Evolutionary conservation across 2,113 vertebrate genomes (phyloP), one percentile per base, ranked within the genome.

Genomic region (Notarius quadriscutis): DNA sequence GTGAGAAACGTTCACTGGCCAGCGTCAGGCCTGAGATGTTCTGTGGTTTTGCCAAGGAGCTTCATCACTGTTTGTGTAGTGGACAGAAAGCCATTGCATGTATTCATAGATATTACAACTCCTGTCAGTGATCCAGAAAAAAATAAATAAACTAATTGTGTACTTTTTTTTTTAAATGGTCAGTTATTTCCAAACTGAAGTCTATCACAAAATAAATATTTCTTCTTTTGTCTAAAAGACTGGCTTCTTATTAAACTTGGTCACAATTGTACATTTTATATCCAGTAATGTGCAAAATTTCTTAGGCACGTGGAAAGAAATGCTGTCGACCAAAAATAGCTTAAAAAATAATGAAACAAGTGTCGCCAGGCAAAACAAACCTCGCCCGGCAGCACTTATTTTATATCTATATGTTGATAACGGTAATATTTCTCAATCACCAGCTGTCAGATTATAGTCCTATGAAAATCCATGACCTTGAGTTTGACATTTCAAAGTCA

Each of bases 171-270:
- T 92, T 95, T 94, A 89, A 93, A 93, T 94, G 94, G 87, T 93
- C 89, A 91, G 90, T 90, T 93, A 91, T 95, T 95, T 95, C 93
- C 90, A 94, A 95, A 89, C 93, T 94, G 86, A 92, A 84, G 83
- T 96, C 95, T 96, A 94, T 96, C 90, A 94, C 94, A 91, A 94
- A 96, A 96, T 97, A 97, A 97, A 97, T 94, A 92, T 93, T 92
- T 94, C 92, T 95, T 91, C 93, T 94, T 93, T 91, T 93, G 2
- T 2, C 84, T 92, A 93, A 84, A 71, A 89, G 63, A 51, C 83
- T 90, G 55, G 30, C 53, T 86, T 14, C 12, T 88, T 84, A 75
- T 67, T 82, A 53, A 57, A 55, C 25, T 57, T 79, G 30, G 41
- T 81, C 74, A 14, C 41, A 2, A 20, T 50, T 78, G 48, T 51